phyloP scores from a whole-genome alignment of 2,888 invertebrate species.

The Nudaria mundana region DNA sequence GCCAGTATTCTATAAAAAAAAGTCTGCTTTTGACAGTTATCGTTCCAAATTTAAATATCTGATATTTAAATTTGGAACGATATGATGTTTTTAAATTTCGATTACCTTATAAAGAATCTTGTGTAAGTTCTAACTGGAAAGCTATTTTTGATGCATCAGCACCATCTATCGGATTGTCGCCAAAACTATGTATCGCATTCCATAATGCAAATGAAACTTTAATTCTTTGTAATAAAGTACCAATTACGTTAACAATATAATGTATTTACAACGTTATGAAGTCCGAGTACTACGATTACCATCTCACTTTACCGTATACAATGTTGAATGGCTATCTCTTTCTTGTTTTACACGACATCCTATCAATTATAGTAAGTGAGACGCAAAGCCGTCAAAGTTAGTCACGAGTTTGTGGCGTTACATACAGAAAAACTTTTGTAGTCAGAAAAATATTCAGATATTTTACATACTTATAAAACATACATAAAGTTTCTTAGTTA shows the following conservation, averaged over 20 bases:
- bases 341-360: conserved; percentile 73
- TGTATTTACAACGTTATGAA: conserved; percentile 65
- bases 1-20: too few species aligned
- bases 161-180: conserved; percentile 57
- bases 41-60: too few species aligned
- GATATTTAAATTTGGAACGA: neutral
- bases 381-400: conserved; percentile 25
- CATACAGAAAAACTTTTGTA: conserved; percentile 41
- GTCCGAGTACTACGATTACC: conserved; percentile 48
- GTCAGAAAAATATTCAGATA: conserved; percentile 36
- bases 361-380: conserved; percentile 63
- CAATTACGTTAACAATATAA: conserved; percentile 58
- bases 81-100: neutral
- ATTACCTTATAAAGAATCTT: neutral
- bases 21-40: too few species aligned
- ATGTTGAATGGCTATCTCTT: conserved; percentile 57
- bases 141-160: conserved; percentile 45
- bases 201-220: conserved; percentile 48
- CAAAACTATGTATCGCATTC: conserved; percentile 15
- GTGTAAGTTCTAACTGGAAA: conserved; percentile 11
- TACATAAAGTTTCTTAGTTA: conserved; percentile 57
- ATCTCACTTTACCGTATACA: conserved; percentile 58
- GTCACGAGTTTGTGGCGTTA: conserved; percentile 22
- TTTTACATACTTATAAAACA: conserved; percentile 46
- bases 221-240: conserved; percentile 50